These are phyloP conservation scores for Euphysa ruthae DNA, from an alignment of 30 jellyfish, hydroid and myxozoan species.

Conservation along the genomic window DNA sequence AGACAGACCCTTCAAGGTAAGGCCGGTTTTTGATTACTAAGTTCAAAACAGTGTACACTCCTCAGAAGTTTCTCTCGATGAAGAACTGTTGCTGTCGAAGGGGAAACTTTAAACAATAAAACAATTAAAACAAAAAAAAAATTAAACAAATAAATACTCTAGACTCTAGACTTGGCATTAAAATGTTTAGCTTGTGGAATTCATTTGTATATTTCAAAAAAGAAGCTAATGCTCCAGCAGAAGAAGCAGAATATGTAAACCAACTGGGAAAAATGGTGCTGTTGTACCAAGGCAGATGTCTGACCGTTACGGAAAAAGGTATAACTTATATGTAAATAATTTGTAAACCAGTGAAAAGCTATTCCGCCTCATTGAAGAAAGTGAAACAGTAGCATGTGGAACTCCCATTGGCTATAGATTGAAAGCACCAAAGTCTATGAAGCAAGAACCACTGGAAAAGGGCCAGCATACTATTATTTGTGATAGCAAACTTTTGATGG, in stretches of 20 bases:
- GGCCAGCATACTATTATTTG: not conserved
- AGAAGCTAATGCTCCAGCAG: conserved; percentile 2
- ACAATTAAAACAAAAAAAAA: not conserved
- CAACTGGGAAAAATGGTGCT: not conserved
- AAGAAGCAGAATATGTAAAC: not conserved
- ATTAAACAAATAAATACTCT: not conserved
- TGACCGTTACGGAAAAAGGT: too few species aligned
- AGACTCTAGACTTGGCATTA: not conserved
- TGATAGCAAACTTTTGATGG: not conserved
- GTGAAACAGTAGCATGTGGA: conserved; percentile 2
- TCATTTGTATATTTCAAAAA: not conserved
- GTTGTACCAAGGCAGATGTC: not conserved
- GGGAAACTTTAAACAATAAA: too few species aligned
- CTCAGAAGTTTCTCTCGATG: not conserved
- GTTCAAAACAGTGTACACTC: not conserved
- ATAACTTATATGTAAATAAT: not conserved
- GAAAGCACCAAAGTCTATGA: not conserved
- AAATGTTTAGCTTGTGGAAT: not conserved
- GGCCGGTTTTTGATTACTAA: not conserved
- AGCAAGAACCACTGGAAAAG: not conserved
- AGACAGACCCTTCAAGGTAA: not conserved
- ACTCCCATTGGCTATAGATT: not conserved
- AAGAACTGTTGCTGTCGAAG: not conserved
- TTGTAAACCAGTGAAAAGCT: too few species aligned
- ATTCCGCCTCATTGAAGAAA: not conserved